These are phyloP conservation scores for Phalanger gymnotis DNA, from an alignment of 2,797 vertebrate genomes.

Conservation along the genomic window DNA sequence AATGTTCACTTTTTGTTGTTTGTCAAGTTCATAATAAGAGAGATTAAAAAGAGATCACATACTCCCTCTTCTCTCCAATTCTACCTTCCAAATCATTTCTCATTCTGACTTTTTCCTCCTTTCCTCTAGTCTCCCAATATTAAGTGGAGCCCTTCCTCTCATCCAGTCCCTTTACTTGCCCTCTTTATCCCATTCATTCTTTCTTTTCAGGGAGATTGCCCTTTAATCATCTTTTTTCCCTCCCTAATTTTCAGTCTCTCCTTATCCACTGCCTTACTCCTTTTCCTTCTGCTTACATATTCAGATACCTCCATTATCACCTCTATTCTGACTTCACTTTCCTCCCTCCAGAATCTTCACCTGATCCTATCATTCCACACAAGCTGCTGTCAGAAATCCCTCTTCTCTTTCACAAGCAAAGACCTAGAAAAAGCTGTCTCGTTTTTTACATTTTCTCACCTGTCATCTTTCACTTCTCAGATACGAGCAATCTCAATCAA, in stretches of 20 bases:
- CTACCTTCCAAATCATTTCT: neutral
- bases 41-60: neutral
- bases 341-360: neutral
- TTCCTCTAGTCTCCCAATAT: neutral
- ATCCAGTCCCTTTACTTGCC: neutral
- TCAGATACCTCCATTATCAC: neutral
- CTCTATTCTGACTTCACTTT: neutral
- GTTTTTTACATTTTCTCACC: neutral
- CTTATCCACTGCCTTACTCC: neutral
- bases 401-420: neutral
- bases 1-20: neutral
- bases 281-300: neutral
- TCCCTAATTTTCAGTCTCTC: neutral
- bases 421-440: neutral
- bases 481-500: neutral
- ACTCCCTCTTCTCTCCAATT: neutral
- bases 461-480: neutral
- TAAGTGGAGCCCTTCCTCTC: neutral
- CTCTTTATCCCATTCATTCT: neutral
- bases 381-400: neutral
- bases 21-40: neutral
- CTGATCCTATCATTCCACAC: neutral
- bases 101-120: neutral
- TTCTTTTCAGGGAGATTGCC: neutral
- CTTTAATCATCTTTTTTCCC: neutral